Evolutionary conservation across 2,888 invertebrate genomes (phyloP).

Genomic region (Drosophila maculinotata): DNA sequence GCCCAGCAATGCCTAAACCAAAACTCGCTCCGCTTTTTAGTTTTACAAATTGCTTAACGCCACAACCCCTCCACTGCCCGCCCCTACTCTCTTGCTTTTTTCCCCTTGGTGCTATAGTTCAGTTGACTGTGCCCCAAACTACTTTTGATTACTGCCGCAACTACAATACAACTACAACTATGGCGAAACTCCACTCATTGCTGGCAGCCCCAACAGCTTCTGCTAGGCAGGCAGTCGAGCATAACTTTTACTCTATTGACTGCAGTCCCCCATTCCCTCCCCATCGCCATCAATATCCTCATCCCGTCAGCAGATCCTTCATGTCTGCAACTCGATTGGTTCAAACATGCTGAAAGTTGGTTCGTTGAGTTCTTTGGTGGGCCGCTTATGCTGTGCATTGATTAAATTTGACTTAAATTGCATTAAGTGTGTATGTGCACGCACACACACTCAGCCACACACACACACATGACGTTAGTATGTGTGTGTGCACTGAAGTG

Average conservation of each 20-base stretch:
- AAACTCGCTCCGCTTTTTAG: conserved; percentile 54
- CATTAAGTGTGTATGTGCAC: conserved; percentile 60
- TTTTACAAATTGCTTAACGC: conserved; percentile 56
- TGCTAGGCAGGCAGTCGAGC: conserved; percentile 61
- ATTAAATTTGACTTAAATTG: conserved; percentile 79
- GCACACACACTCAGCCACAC: conserved; percentile 16
- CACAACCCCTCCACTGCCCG: neutral
- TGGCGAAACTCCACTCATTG: conserved; percentile 59
- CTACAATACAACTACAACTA: conserved; percentile 58
- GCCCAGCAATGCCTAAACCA: conserved; percentile 48
- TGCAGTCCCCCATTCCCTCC: conserved; percentile 19
- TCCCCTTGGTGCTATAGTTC: conserved; percentile 13
- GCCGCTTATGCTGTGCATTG: conserved; percentile 70
- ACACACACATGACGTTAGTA: conserved; percentile 1
- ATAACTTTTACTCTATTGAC: conserved; percentile 80
- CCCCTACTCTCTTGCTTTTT: too few relatives aligned
- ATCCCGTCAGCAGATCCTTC: conserved; percentile 3
- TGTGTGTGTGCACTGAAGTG: conserved; percentile 17
- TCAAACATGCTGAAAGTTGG: conserved; percentile 63
- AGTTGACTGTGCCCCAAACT: conserved; percentile 58
- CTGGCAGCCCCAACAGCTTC: conserved; percentile 27
- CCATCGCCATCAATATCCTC: neutral
- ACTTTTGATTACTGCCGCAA: conserved; percentile 75
- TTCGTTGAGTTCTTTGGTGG: conserved; percentile 38
- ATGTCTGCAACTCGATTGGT: conserved; percentile 63